Evolutionary conservation across 2,113 vertebrate species (phyloP), one percentile per base, ranked within the genome.

Genomic region (Triplophysa dalaica): DNA sequence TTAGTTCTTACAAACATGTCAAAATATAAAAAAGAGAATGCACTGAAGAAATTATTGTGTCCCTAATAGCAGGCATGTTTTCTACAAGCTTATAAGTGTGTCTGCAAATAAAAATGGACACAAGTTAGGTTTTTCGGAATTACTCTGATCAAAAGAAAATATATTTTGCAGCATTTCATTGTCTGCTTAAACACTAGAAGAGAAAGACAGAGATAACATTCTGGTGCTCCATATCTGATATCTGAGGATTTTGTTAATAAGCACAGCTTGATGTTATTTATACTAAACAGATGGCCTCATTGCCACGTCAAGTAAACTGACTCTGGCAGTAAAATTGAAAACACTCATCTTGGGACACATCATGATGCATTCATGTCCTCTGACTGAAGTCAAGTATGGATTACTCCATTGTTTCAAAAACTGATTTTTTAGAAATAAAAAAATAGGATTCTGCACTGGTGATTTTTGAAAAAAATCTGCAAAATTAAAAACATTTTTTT

Each of bases 291-390:
- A 75, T 75, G 73, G 66, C 58, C 21, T 81, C 45, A 54, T 52
- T 61, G 33, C n/a, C 65, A 76, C 70, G 79, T 81, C 48, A 76
- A 76, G 73, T 50, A 65, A 73, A 56, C 78, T 22, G 12, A 41
- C 43, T 48, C 33, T 64, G 38, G 54, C 73, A 60, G 73, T 63
- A 58, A 17, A 74, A 77, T 38, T 70, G 41, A 79, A 79, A 79
- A 48, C 65, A 45, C 70, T 60, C 19, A 33, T 43, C 33, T 60
- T 43, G 54, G 54, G 70, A 74, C 4, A 4, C 29, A 2, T 29
- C 26, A 29, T 29, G 29, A 29, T 4, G 29, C 29, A 29, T 58
- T 58, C n/a, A 54, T 70, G 54, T 41, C 19, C 29, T 73, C 52
- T 8, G 33, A 73, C 52, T 73, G 29, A 73, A 60, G 70, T 60